Evolutionary conservation across 2,113 vertebrate genomes (phyloP).

Genomic region (Chaetodon trifascialis): DNA sequence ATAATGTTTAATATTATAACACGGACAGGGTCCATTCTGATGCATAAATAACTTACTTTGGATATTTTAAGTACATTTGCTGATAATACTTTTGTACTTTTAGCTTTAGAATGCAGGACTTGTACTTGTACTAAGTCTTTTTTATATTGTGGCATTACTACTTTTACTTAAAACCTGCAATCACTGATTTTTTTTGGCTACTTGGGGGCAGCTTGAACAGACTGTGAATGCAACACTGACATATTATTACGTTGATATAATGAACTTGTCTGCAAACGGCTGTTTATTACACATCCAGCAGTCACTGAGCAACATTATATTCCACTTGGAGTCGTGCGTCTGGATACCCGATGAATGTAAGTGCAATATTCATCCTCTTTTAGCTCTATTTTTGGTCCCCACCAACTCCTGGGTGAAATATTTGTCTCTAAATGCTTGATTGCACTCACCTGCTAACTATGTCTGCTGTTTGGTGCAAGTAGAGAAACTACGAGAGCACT

Average conservation of each 20-base stretch:
- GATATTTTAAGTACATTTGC: too few species aligned
- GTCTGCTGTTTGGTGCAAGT: background rate
- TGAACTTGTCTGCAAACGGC: background rate
- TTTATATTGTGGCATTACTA: background rate
- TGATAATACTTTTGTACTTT: background rate
- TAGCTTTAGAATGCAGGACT: background rate
- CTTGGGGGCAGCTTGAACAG: background rate
- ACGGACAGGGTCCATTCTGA: background rate
- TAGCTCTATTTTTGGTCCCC: constrained; percentile 15
- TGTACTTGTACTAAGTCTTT: background rate
- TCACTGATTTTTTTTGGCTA: background rate
- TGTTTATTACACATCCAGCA: background rate
- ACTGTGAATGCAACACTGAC: background rate
- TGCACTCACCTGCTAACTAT: background rate
- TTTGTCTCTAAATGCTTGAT: background rate
- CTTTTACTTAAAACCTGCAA: background rate
- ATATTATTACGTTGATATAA: background rate
- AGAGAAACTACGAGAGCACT: background rate
- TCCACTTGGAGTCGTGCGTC: background rate
- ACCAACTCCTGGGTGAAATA: background rate
- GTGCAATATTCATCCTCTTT: background rate
- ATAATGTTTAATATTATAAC: background rate
- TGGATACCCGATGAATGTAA: background rate
- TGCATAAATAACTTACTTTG: background rate
- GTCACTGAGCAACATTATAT: background rate